A percentile compares a stretch with the other conserved stretches of the same genome.
These are phyloP conservation scores for Calidris pugnax DNA, from an alignment of 2,113 vertebrate species.

Conservation along the genomic window DNA sequence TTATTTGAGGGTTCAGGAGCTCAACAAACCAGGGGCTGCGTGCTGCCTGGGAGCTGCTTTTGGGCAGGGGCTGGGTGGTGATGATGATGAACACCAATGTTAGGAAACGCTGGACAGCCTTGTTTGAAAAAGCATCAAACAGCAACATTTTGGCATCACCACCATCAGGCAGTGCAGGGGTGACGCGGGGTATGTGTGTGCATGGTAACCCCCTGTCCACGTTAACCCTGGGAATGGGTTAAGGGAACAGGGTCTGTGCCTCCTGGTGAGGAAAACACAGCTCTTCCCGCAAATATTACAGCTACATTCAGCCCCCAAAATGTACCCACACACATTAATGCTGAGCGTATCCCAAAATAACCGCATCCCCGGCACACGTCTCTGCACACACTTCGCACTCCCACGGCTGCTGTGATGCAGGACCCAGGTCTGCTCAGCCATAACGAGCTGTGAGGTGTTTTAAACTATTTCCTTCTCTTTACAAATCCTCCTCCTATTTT, in stretches of 20 bases:
- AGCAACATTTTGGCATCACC: not conserved
- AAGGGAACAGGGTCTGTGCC: not conserved
- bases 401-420: not conserved
- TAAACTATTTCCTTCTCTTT: not conserved
- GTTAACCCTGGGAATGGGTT: not conserved
- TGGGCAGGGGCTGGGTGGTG: fast-evolving
- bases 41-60: not conserved
- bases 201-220: not conserved
- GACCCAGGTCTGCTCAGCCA: not conserved
- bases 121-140: not conserved
- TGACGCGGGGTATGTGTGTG: fast-evolving
- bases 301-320: no score
- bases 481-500: not conserved
- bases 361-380: not conserved
- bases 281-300: not conserved
- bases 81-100: fast-evolving
- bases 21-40: not conserved
- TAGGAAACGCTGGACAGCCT: fast-evolving
- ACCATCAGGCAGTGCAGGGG: fast-evolving
- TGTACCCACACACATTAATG: fast-evolving
- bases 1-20: fast-evolving
- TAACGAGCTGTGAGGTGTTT: not conserved
- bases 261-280: not conserved
- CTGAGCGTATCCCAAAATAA: not conserved
- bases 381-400: not conserved